Base-by-base conservation (phyloP, 2,888 invertebrate species). In the Drosophila birchii region DNA sequence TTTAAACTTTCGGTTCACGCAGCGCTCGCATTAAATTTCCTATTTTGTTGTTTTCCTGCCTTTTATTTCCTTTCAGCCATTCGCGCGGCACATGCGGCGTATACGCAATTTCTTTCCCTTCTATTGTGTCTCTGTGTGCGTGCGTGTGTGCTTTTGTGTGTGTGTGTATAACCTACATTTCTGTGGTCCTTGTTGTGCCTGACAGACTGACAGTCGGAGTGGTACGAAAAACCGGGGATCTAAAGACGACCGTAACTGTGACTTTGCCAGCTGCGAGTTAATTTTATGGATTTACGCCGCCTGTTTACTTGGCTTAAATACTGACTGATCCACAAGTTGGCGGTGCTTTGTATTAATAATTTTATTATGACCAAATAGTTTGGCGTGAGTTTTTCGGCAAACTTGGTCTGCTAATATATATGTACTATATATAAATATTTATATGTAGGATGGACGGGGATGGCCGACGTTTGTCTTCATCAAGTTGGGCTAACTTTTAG, bases 231-330 rank as follows among this genome's bases (percentile, higher is more conserved):
- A 58, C 56, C 26, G 56, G 47, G 67, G 41, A 41, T 56, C 41
- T 38, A 38, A 41, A 49, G 56, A 23, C 49, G 56, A 49, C 45
- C 59, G 39, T 44, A 26, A 59, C 47, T 62, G 56, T 54, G 58
- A 57, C 66, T 53, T 54, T 54, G 63, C 61, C 78, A 78, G 77
- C 76, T 72, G 70, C 57, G 56, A 80, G 78, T 78, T 87, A 73
- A 81, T 83, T 81, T 79, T 79, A 78, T 78, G 73, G 76, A 74
- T 75, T 87, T 81, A 63, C 70, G 55, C 56, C 69, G 69, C 68
- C 79, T 79, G 87, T 76, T 84, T 75, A 72, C 67, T 70, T 58
- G 55, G 66, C 72, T 73, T 76, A 73, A 88, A 79, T 73, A 73
- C 63, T 71, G 54, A 71, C 79, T 75, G 67, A 69, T 75, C 74